These are phyloP conservation scores for Heliangelus exortis DNA, from an alignment of 2,797 vertebrate genomes.

Conservation along the genomic window DNA sequence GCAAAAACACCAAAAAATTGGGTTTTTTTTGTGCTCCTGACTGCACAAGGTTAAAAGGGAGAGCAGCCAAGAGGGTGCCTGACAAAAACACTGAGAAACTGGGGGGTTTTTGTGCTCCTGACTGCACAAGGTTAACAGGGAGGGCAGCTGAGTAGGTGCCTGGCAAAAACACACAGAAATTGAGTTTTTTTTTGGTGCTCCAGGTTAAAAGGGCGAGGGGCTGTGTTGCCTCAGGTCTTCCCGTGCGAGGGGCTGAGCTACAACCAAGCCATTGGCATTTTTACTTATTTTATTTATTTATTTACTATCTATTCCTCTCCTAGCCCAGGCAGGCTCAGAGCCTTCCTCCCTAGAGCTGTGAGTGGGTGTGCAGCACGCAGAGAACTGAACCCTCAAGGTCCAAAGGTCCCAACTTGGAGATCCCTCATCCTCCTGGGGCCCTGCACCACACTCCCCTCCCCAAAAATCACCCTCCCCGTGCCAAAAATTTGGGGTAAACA, in stretches of 20 bases:
- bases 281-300: neutral
- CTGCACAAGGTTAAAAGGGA: rapidly evolving
- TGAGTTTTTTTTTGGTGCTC: no score
- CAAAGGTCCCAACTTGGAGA: no score
- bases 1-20: rapidly evolving
- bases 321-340: no score
- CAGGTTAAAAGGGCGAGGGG: rapidly evolving
- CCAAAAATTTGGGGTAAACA: no score
- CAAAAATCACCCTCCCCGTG: no score
- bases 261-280: neutral
- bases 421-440: rapidly evolving
- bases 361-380: rapidly evolving
- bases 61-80: no score
- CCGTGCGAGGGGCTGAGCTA: rapidly evolving
- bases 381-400: no score
- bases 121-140: no score
- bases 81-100: no score
- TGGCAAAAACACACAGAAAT: rapidly evolving
- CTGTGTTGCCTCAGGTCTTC: no score
- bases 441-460: neutral
- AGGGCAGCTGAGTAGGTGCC: no score
- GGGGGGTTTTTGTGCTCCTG: no score
- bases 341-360: neutral
- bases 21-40: rapidly evolving
- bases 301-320: neutral